Evolutionary conservation across 2,113 vertebrate genomes (phyloP), one percentile per base, ranked within the genome.

Genomic region (Gallinago paraguaiae): DNA sequence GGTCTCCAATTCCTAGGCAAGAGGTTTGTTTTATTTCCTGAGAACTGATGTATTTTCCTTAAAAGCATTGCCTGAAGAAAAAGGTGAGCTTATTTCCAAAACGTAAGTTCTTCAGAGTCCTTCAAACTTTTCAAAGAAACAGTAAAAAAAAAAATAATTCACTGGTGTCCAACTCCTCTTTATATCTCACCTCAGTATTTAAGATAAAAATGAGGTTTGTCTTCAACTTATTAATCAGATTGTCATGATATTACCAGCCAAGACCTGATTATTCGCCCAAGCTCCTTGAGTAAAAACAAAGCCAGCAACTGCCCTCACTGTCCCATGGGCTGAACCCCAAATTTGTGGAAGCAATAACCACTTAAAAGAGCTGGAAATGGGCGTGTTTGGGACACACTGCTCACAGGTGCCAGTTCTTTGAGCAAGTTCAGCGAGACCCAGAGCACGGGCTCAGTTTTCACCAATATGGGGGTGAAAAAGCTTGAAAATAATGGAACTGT

Each of bases 381-480:
- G 37, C 27, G 2, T 1, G 0, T 15, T 35, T 12, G 6, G 37
- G n/a, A 12, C 3, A 0, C 1, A 1, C 1, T 5, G 5, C 64
- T 17, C 59, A 1, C 37, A 8, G 18, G 19, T 13, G 54, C 30
- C 65, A 43, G 0, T 7, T 14, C 16, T 17, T 9, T 0, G 41
- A 11, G 70, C 2, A 13, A 57, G 11, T 5, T 19, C 10, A 10
- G 70, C 2, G 15, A 57, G 11, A 7, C 23, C 10, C 3, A 2
- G 19, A 51, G 41, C 30, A 13, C 5, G 0, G 33, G 2, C 28
- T 4, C 3, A 5, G 5, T 17, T 78, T 61, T 48, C 67, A 30
- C 18, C 20, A 15, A 1, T 2, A 13, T 0, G 2, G 10, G 5
- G 5, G 1, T 1, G 0, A 2, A 16, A 19, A 15, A 43, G 5